Conservation (phyloP, 2,888 invertebrate genomes). For the Pharmacophagus antenor region DNA sequence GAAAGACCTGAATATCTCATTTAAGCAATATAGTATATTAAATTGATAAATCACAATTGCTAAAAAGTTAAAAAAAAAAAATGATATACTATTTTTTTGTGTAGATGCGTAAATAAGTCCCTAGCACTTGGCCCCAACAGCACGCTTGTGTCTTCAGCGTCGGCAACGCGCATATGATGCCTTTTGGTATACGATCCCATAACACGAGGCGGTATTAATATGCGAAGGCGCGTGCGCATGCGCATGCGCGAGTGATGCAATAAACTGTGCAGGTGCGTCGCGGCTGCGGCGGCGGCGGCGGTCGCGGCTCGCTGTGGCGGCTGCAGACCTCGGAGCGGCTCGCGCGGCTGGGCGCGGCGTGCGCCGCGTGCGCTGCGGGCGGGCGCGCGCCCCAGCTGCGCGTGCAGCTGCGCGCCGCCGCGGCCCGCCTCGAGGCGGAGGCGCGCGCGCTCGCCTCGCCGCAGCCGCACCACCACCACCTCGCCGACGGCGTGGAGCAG, state of each 20-base stretch:
- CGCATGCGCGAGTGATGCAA: not conserved
- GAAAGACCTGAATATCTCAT: too few relatives aligned
- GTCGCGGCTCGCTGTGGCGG: conserved; percentile 69
- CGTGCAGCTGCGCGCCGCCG: conserved; percentile 90
- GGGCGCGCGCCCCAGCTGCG: conserved; percentile 92
- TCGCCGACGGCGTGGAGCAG: conserved; percentile 55
- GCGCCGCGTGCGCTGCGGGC: conserved; percentile 89
- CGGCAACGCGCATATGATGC: too few relatives aligned
- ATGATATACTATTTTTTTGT: too few relatives aligned
- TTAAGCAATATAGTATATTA: too few relatives aligned
- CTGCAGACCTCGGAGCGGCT: conserved; percentile 76
- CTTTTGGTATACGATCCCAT: too few relatives aligned
- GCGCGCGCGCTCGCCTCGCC: conserved; percentile 59
- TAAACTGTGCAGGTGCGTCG: conserved; percentile 47
- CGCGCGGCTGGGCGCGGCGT: conserved; percentile 89
- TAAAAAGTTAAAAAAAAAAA: too few relatives aligned
- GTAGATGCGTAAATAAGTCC: too few relatives aligned
- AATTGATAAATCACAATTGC: too few relatives aligned
- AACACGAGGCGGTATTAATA: too few relatives aligned
- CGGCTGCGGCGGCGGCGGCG: conserved; percentile 47
- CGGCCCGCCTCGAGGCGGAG: conserved; percentile 59
- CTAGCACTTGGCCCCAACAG: too few relatives aligned
- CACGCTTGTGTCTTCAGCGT: too few relatives aligned
- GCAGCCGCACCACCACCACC: conserved; percentile 61
- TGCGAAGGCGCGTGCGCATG: too few relatives aligned